Evolutionary conservation across 1,140 invertebrate species (phyloP).

Genomic region (Zaprionus kolodkinae): DNA sequence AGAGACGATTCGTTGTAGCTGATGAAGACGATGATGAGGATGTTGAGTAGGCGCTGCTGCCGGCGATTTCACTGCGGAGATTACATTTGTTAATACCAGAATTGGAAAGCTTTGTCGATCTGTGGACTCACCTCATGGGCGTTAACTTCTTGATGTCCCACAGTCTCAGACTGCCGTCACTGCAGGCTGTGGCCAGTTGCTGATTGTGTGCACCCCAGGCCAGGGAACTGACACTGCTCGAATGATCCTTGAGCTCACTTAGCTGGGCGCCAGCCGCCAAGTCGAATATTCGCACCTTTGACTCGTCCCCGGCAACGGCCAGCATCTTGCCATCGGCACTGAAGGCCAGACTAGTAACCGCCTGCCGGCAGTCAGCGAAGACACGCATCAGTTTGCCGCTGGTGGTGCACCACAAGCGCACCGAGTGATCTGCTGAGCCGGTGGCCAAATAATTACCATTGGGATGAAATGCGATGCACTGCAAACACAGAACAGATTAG

Average conservation of each 20-base stretch:
- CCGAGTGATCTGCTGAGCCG: slow-evolving; percentile 90
- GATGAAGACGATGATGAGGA: slow-evolving; percentile 68
- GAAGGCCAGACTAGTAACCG: slow-evolving; percentile 91
- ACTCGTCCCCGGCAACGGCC: slow-evolving; percentile 89
- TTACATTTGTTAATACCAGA: not conserved
- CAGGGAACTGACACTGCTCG: slow-evolving; percentile 89
- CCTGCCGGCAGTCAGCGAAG: slow-evolving; percentile 91
- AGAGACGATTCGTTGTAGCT: slow-evolving; percentile 71
- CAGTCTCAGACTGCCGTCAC: slow-evolving; percentile 90
- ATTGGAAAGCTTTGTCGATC: not conserved
- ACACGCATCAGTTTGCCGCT: slow-evolving; percentile 89
- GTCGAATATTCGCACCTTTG: slow-evolving; percentile 87
- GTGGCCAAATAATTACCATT: slow-evolving; percentile 92
- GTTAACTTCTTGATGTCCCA: slow-evolving; percentile 86
- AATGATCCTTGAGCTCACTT: slow-evolving; percentile 91
- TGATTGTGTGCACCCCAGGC: slow-evolving; percentile 87
- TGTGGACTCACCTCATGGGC: slow-evolving; percentile 57
- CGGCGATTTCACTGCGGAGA: slow-evolving; percentile 48
- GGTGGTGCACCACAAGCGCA: slow-evolving; percentile 89
- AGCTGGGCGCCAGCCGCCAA: slow-evolving; percentile 86
- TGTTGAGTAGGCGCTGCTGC: slow-evolving; percentile 31
- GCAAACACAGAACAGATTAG: not conserved
- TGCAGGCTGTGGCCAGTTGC: slow-evolving; percentile 90
- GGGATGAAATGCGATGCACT: slow-evolving; percentile 91
- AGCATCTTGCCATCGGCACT: slow-evolving; percentile 92